Conservation (phyloP, 2,113 vertebrate genomes). For the Talpa occidentalis region DNA sequence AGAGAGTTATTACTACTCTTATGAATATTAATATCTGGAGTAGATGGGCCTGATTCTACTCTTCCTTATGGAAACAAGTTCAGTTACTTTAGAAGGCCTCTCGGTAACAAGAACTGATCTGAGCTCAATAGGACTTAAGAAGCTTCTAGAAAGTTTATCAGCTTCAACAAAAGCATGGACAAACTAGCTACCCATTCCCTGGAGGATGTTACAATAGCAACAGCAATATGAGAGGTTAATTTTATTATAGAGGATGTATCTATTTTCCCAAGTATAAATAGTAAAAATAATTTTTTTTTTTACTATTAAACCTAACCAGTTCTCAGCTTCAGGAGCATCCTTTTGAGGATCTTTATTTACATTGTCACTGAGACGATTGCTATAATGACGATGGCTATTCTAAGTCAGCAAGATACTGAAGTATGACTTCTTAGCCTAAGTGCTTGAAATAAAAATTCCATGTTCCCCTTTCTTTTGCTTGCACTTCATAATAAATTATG, state of each 20-base stretch:
- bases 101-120: background rate
- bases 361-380: background rate
- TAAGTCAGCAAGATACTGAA: background rate
- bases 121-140: background rate
- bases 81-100: background rate
- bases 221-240: background rate
- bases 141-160: slow-evolving; percentile 1
- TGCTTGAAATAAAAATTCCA: background rate
- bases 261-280: background rate
- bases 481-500: slow-evolving; percentile 24
- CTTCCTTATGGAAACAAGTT: background rate
- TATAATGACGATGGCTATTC: background rate
- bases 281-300: background rate
- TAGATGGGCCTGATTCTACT: background rate
- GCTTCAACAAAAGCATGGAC: background rate
- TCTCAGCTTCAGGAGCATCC: background rate
- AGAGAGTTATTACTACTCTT: background rate
- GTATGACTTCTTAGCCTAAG: background rate
- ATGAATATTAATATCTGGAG: background rate
- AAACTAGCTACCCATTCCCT: background rate
- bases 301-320: background rate
- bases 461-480: background rate
- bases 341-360: background rate
- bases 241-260: background rate
- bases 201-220: background rate